Base-by-base conservation (phyloP, 2,888 invertebrate species). In the Sialis fuliginosa region DNA sequence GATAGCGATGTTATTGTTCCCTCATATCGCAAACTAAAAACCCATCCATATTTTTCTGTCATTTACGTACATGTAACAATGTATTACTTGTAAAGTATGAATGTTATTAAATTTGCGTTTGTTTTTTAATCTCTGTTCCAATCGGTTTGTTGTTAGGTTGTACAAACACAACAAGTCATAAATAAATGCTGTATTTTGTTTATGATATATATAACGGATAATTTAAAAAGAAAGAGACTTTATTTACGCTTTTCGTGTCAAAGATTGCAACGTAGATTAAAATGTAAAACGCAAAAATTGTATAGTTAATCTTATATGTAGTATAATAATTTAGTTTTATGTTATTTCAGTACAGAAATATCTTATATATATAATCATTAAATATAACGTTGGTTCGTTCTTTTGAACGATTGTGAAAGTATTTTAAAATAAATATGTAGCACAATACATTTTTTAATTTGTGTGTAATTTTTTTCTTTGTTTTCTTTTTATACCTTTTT, bases 361-460 rank as follows among this genome's bases (percentile, higher is more conserved):
- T 33, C 22, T 22, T 22, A 22, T 42, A 33, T 32, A 46, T 59
- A 55, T 56, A 54, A 56, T 55, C 52, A 52, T 49, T 55, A 55
- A 57, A 57, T 58, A 56, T 56, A 56, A 53, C 53, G 52, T 53
- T 55, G 48, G 47, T 45, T 50, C 57, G 56, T 61, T 63, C 61
- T 59, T 60, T 59, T 57, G 61, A 61, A 60, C 55, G 54, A 49
- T 47, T 48, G 47, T 48, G 46, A 51, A 53, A 58, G 56, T 60
- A 60, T 61, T 63, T 60, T 56, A 60, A 59, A 61, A 61, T 47
- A 49, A 57, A 61, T 58, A 58, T 59, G 57, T 62, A 65, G 65
- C 65, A 65, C 64, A 65, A 65, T 63, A 34, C 12, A 61, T 60
- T 60, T 60, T 61, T 62, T 61, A 60, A 62, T 60, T 62, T 46